These are phyloP conservation scores for Lutraria lutraria DNA, from an alignment of 2,888 invertebrate species.

Conservation along the genomic window DNA sequence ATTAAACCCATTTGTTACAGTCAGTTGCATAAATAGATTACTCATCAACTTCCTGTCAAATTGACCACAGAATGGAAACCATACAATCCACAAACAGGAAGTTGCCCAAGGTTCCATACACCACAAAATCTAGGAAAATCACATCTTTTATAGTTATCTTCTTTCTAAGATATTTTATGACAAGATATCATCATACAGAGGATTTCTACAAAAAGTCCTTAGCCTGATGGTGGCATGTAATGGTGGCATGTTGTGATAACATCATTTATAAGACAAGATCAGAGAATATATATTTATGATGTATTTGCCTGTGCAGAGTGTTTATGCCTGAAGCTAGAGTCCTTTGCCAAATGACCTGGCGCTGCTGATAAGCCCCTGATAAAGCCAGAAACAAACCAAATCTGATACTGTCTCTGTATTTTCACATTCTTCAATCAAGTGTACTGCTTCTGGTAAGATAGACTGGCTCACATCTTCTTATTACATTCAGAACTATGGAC, in stretches of 20 bases:
- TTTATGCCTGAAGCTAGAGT: conserved; percentile 46
- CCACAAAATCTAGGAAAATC: conserved; percentile 5
- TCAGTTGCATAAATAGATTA: too few relatives aligned
- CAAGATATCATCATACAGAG: conserved; percentile 9
- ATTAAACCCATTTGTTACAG: too few relatives aligned
- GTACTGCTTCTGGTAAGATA: conserved; percentile 33
- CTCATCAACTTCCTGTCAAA: not conserved
- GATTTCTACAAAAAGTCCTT: conserved; percentile 23
- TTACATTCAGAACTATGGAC: not conserved
- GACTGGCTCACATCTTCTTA: conserved; percentile 24
- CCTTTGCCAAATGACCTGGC: conserved; percentile 59
- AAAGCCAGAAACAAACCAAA: conserved; percentile 41
- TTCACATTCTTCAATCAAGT: conserved; percentile 53
- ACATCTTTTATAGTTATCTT: conserved; percentile 12
- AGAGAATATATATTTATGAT: conserved; percentile 25
- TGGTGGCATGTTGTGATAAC: conserved; percentile 2
- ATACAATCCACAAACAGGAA: not conserved
- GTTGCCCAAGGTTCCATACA: not conserved
- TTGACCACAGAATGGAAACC: not conserved
- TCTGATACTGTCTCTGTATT: conserved; percentile 54
- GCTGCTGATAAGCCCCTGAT: conserved; percentile 47
- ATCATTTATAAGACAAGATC: conserved; percentile 51
- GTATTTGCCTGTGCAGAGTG: conserved; percentile 34
- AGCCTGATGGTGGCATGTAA: not conserved
- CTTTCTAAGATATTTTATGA: conserved; percentile 10